Conservation (phyloP, 2,113 vertebrate species). For the Aegithalos caudatus region DNA sequence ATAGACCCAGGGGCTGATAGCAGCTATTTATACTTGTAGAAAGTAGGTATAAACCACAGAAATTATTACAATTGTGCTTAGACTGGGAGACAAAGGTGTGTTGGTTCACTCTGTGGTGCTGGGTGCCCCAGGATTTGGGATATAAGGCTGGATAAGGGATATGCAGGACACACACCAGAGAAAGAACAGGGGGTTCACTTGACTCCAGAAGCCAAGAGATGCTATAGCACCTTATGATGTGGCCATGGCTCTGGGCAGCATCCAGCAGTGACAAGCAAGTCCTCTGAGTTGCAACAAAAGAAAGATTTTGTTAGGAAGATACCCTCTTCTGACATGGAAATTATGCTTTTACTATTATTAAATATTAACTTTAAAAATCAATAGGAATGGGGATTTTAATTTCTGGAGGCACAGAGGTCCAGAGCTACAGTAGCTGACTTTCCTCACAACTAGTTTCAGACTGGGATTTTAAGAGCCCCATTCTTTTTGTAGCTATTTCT, state of each 20-base stretch:
- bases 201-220: neutral
- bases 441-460: neutral
- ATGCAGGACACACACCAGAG: fast-evolving
- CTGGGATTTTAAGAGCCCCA: neutral
- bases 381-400: fast-evolving
- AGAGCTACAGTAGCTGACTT: neutral
- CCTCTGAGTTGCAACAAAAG: neutral
- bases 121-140: neutral
- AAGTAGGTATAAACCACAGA: neutral
- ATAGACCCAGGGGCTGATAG: neutral
- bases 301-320: neutral
- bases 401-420: neutral
- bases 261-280: neutral
- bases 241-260: neutral
- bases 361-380: neutral
- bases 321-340: neutral
- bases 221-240: fast-evolving
- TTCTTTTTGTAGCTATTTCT: neutral
- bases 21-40: neutral
- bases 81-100: neutral
- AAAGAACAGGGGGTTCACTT: neutral
- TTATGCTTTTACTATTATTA: neutral
- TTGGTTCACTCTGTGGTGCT: neutral
- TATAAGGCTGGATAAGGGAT: neutral
- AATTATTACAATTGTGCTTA: neutral